These are phyloP conservation scores for Alexandromys fortis DNA, from an alignment of 2,113 vertebrate genomes.

Conservation along the genomic window DNA sequence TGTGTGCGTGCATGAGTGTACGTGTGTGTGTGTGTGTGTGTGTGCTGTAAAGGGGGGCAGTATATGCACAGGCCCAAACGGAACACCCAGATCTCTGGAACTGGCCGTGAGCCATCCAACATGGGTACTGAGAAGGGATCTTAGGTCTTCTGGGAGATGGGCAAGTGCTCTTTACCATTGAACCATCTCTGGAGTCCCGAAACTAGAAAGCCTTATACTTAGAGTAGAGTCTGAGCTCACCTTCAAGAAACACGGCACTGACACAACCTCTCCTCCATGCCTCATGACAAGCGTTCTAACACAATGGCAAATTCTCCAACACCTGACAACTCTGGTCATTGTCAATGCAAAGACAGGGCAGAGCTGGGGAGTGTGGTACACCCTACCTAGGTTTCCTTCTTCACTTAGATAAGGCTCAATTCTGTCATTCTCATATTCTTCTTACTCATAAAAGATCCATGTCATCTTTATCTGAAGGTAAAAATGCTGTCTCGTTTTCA, in stretches of 20 bases:
- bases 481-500: background rate
- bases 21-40: background rate
- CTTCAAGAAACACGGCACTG: background rate
- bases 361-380: conserved; percentile 3
- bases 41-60: background rate
- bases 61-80: no score
- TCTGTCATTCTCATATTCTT: background rate
- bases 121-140: background rate
- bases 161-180: background rate
- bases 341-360: background rate
- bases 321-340: background rate
- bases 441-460: background rate
- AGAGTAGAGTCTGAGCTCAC: background rate
- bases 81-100: background rate
- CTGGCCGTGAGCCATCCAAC: background rate
- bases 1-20: background rate
- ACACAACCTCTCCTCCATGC: background rate
- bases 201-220: background rate
- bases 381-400: background rate
- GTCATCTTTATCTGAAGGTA: background rate
- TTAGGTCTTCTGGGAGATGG: background rate
- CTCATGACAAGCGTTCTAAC: background rate
- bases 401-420: conserved; percentile 13
- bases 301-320: background rate
- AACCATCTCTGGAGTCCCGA: background rate